Evolutionary conservation across 2,888 invertebrate species (phyloP), one percentile per base, ranked within the genome.

Genomic region (Trachelus tabidus): DNA sequence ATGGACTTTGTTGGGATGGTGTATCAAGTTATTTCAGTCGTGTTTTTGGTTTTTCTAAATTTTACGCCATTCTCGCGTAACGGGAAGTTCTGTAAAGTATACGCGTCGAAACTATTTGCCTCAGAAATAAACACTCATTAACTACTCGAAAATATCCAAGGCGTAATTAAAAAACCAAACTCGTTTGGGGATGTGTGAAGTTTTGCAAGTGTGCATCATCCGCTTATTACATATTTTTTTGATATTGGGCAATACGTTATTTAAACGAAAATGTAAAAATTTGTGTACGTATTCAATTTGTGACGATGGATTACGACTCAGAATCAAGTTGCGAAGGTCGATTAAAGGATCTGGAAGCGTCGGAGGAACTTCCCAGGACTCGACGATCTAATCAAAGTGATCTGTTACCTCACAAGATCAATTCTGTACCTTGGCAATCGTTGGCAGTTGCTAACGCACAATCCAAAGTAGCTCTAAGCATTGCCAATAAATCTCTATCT

Each of bases 301-400:
- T 73, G 79, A 82, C 71, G 73, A 91, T 91, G 90, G 90, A 91
- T 81, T 89, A 89, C 85, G 88, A 90, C 83, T 89, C 89, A 40
- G 88, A 85, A 37, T 88, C 90, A 15, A 89, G 88, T 73, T 87
- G 87, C 78, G 89, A 90, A 75, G 85, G 81, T 77, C 84, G 84
- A 79, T 75, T 85, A 76, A 86, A 82, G 77, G 86, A 88, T 76
- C 79, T 84, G 34, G 87, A 88, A 81, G 77, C 79, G 23, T 68
- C 81, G 15, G 82, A 85, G 30, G 83, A 85, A 68, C 78, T 73
- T 12, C 35, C 77, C 6, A 69, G 69, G n/a, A 68, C 34, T 23
- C 37, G 15, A 12, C 30, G 12, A 15, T 33, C 15, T 23, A 69
- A 15, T 34, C 31, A 34, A 30, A n/a, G 34, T 2, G 75, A 75